Evolutionary conservation across 1,140 invertebrate genomes (phyloP).

Genomic region (Camponotus pennsylvanicus): DNA sequence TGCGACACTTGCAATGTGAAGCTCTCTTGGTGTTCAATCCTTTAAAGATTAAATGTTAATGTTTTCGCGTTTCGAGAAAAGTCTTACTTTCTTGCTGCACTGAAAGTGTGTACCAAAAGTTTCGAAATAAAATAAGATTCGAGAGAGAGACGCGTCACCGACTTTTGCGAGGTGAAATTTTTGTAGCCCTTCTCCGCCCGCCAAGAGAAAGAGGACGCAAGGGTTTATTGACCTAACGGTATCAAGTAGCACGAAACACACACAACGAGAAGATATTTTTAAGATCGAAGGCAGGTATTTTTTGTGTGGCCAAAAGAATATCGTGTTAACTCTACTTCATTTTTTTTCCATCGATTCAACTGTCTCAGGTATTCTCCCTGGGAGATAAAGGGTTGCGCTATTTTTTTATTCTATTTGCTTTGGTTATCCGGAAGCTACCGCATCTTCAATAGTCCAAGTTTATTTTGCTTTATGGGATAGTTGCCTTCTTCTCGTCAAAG

Average conservation of each 20-base stretch:
- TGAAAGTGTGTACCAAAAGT: slow-evolving; percentile 12
- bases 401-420: slow-evolving; percentile 74
- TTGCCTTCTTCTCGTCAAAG: slow-evolving; percentile 46
- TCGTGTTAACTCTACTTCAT: slow-evolving; percentile 70
- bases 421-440: slow-evolving; percentile 75
- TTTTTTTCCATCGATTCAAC: slow-evolving; percentile 28
- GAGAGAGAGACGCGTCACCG: background rate
- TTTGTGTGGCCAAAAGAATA: slow-evolving; percentile 24
- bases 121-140: slow-evolving; percentile 31
- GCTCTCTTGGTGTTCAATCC: background rate
- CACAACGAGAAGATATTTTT: slow-evolving; percentile 31
- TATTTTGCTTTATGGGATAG: slow-evolving; percentile 66
- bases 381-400: slow-evolving; percentile 56
- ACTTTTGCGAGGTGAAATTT: slow-evolving; percentile 49
- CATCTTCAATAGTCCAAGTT: slow-evolving; percentile 38
- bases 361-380: slow-evolving; percentile 37
- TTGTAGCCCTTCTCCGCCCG: background rate
- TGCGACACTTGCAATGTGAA: background rate
- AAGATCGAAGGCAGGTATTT: slow-evolving; percentile 68
- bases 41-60: slow-evolving; percentile 48
- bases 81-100: background rate
- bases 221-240: slow-evolving; percentile 80
- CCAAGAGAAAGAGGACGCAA: slow-evolving; percentile 4
- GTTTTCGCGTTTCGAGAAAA: background rate
- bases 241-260: slow-evolving; percentile 69